Evolutionary conservation across 2,888 invertebrate species (phyloP).

Genomic region (Myopa tessellatipennis): DNA sequence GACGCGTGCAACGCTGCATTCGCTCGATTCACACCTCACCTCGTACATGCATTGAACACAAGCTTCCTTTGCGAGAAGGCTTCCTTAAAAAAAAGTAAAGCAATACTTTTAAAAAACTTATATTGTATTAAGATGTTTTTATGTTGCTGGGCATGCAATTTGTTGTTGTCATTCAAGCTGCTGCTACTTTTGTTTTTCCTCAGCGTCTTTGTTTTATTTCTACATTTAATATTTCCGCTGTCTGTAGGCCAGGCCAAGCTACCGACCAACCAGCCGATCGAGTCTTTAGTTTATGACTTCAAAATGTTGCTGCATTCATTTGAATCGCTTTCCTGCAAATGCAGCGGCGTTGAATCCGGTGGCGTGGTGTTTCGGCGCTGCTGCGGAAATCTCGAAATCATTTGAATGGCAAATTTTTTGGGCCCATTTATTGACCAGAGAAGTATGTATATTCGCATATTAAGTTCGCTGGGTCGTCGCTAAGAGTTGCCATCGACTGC

Average conservation of each 20-base stretch:
- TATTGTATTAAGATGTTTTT: neutral
- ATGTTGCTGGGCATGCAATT: conserved; percentile 25
- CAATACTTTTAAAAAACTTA: too few relatives aligned
- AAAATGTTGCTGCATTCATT: conserved; percentile 33
- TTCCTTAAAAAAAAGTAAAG: neutral
- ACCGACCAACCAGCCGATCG: conserved; percentile 1
- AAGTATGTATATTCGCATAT: neutral
- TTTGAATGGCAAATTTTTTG: conserved; percentile 38
- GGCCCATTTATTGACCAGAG: neutral
- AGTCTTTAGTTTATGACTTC: conserved; percentile 52
- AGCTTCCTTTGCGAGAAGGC: neutral
- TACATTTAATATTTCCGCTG: neutral
- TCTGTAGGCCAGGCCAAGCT: neutral
- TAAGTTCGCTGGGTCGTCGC: neutral
- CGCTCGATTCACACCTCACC: neutral
- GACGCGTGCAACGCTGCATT: conserved; percentile 23
- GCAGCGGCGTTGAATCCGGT: conserved; percentile 11
- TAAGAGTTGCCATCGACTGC: neutral
- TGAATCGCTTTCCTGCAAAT: conserved; percentile 21
- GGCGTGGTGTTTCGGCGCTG: neutral
- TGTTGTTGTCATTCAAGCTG: conserved; percentile 13
- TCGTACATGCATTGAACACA: neutral
- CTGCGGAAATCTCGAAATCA: conserved; percentile 9
- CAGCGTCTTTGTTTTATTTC: neutral
- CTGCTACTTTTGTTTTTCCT: neutral